Conservation (phyloP, 1,140 invertebrate species). For the Megalonaias nervosa region DNA sequence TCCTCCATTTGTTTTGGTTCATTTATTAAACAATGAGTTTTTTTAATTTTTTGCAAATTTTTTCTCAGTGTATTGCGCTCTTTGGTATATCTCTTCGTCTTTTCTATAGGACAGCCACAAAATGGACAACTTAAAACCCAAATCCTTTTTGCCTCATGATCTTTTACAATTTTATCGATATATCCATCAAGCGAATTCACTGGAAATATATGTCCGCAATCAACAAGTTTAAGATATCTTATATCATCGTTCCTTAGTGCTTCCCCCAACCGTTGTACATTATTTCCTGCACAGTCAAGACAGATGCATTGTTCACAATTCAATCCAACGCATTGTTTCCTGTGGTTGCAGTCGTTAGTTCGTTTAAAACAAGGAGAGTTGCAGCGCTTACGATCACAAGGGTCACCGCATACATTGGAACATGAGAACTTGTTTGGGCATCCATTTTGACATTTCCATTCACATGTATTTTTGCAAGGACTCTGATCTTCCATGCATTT, state of each 20-base stretch:
- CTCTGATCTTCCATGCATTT: slow-evolving; percentile 77
- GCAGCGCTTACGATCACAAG: slow-evolving; percentile 70
- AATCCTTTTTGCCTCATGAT: slow-evolving; percentile 70
- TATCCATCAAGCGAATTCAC: slow-evolving; percentile 62
- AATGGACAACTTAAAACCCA: slow-evolving; percentile 77
- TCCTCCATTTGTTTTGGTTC: too few relatives aligned
- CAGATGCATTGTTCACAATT: slow-evolving; percentile 78
- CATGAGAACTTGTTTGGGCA: slow-evolving; percentile 67
- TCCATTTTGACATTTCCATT: slow-evolving; percentile 73
- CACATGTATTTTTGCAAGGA: slow-evolving; percentile 73
- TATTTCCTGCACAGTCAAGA: slow-evolving; percentile 42
- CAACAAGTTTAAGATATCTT: slow-evolving; percentile 49
- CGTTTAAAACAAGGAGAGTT: slow-evolving; percentile 14
- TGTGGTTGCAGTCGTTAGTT: slow-evolving; percentile 75
- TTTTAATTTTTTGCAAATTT: too few relatives aligned
- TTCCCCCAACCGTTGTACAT: slow-evolving; percentile 74
- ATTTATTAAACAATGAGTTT: too few relatives aligned
- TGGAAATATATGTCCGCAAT: slow-evolving; percentile 52
- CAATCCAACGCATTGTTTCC: slow-evolving; percentile 71
- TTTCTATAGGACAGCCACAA: slow-evolving; percentile 64
- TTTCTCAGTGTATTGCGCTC: too few relatives aligned
- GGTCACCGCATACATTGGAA: slow-evolving; percentile 74
- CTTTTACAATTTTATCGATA: slow-evolving; percentile 65
- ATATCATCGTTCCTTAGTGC: slow-evolving; percentile 70
- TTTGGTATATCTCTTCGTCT: too few relatives aligned